These are phyloP conservation scores for Hedya salicella DNA, from an alignment of 2,888 invertebrate species.

Conservation along the genomic window DNA sequence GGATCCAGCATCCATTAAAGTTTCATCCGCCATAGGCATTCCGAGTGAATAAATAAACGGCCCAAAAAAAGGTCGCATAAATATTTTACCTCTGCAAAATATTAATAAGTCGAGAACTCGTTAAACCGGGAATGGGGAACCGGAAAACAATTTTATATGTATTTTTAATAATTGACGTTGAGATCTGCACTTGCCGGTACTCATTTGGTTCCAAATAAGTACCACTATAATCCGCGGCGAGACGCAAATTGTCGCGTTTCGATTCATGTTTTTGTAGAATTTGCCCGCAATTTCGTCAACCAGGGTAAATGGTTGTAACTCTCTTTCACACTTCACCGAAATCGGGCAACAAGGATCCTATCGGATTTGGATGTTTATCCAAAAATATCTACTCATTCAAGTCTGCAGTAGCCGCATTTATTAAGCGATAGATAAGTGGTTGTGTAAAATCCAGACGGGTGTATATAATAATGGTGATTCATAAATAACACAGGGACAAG, in stretches of 20 bases:
- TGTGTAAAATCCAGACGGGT: too few species aligned
- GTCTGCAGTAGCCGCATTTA: too few species aligned
- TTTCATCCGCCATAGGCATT: slow-evolving; percentile 8
- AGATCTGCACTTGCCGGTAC: background rate
- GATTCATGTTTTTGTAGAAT: background rate
- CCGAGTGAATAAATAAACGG: slow-evolving; percentile 25
- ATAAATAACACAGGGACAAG: too few species aligned
- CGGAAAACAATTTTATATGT: slow-evolving; percentile 12
- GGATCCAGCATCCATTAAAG: slow-evolving; percentile 19
- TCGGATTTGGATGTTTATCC: too few species aligned
- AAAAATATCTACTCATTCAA: too few species aligned
- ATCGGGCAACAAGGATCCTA: too few species aligned
- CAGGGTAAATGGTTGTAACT: too few species aligned
- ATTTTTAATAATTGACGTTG: slow-evolving; percentile 7
- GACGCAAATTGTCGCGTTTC: background rate
- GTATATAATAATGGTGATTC: too few species aligned
- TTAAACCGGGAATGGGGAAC: slow-evolving; percentile 17
- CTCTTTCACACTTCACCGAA: too few species aligned
- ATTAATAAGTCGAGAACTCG: slow-evolving; percentile 26
- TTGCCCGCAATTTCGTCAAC: too few species aligned
- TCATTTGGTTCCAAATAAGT: slow-evolving; percentile 7
- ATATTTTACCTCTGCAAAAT: slow-evolving; percentile 23
- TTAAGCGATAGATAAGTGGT: too few species aligned
- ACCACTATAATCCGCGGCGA: background rate
- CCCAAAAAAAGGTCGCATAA: slow-evolving; percentile 29